phyloP scores from a whole-genome alignment of 2,113 vertebrate species.

The Pituophis catenifer region DNA sequence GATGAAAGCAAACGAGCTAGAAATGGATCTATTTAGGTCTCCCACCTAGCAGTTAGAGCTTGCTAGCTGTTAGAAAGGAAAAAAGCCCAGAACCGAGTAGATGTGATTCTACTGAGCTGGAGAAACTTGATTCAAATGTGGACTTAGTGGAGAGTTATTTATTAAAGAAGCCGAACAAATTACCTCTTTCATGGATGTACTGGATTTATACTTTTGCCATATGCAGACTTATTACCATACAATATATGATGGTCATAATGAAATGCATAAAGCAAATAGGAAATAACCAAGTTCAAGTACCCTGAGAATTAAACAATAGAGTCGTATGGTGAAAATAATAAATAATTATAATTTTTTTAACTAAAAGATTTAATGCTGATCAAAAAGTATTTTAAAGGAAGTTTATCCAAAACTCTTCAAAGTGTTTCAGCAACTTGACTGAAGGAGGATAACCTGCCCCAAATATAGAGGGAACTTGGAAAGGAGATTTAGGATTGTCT shows the following conservation, averaged over 20 bases:
- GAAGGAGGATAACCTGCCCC: neutral
- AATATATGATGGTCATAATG: neutral
- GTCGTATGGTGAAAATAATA: neutral
- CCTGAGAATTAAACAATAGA: neutral
- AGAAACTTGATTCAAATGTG: neutral
- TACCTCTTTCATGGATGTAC: neutral
- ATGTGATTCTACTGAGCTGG: no score
- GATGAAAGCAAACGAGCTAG: no score
- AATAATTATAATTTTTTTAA: neutral
- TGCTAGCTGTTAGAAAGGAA: no score
- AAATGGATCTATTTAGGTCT: no score
- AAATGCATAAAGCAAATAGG: neutral
- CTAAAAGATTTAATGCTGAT: neutral
- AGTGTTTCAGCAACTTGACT: neutral
- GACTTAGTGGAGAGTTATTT: neutral
- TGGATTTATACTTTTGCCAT: neutral
- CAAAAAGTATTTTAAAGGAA: neutral
- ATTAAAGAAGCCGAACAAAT: neutral
- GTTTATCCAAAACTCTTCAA: neutral
- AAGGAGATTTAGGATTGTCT: neutral
- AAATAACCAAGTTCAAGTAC: neutral
- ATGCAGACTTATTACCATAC: neutral
- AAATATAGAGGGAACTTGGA: neutral
- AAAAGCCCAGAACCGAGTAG: no score
- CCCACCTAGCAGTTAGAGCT: no score